phyloP scores from a whole-genome alignment of 1,140 invertebrate genomes.

The Platyscapa corneri region DNA sequence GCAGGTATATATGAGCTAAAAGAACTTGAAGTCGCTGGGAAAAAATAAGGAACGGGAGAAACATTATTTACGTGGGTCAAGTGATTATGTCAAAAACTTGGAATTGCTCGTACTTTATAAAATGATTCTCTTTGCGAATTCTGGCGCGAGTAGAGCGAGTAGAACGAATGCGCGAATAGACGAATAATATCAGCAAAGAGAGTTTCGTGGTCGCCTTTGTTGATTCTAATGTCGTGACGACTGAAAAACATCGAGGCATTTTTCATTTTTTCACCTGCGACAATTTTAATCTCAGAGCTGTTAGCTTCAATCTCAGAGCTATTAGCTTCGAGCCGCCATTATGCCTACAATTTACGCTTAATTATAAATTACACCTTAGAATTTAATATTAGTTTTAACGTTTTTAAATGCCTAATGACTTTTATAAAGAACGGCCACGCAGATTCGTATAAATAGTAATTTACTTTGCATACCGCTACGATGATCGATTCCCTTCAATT shows the following conservation, averaged over 20 bases:
- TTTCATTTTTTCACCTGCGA: neutral
- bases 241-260: neutral
- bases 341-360: neutral
- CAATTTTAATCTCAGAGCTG: neutral
- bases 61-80: conserved; percentile 5
- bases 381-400: neutral
- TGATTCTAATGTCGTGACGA: neutral
- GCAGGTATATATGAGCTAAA: conserved; percentile 5
- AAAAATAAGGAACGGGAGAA: neutral
- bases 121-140: neutral
- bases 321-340: neutral
- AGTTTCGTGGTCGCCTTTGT: neutral
- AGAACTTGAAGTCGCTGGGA: neutral
- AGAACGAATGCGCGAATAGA: too few species aligned
- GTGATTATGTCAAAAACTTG: conserved; percentile 12
- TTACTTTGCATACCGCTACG: neutral
- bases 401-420: neutral
- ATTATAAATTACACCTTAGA: neutral
- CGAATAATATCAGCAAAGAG: too few species aligned
- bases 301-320: too few species aligned
- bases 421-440: neutral
- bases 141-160: too few species aligned
- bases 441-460: neutral
- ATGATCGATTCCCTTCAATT: neutral
- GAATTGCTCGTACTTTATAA: neutral